Evolutionary conservation across 1,140 invertebrate genomes (phyloP).

Genomic region (Hetaerina americana): DNA sequence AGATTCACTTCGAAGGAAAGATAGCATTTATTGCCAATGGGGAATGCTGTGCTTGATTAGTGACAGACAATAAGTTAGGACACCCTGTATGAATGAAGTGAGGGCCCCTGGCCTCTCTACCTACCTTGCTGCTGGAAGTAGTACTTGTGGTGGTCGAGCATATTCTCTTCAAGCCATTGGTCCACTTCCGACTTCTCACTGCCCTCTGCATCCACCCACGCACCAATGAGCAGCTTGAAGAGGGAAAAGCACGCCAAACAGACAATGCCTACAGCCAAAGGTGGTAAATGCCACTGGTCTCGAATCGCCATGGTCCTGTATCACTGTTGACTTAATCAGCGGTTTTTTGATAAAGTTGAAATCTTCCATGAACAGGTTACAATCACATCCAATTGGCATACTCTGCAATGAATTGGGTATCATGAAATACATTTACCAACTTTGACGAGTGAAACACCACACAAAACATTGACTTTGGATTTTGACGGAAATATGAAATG

Average conservation of each 20-base stretch:
- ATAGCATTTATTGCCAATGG: not conserved
- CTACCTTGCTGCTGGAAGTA: slow-evolving; percentile 56
- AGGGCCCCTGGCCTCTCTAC: too few relatives aligned
- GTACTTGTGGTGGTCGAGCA: slow-evolving; percentile 47
- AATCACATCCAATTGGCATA: too few relatives aligned
- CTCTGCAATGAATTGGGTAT: too few relatives aligned
- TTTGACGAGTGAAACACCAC: too few relatives aligned
- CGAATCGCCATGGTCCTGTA: not conserved
- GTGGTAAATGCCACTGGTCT: not conserved
- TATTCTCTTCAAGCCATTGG: slow-evolving; percentile 55
- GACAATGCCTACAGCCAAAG: not conserved
- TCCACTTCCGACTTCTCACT: slow-evolving; percentile 46
- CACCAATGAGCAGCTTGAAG: not conserved
- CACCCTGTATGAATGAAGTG: too few relatives aligned
- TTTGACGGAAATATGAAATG: too few relatives aligned
- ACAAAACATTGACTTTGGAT: too few relatives aligned
- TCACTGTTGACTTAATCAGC: too few relatives aligned
- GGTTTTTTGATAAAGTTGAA: too few relatives aligned
- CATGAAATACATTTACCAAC: too few relatives aligned
- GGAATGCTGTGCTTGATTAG: not conserved
- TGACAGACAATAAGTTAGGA: slow-evolving; percentile 1
- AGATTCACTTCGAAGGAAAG: not conserved
- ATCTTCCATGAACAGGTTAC: too few relatives aligned
- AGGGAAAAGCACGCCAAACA: not conserved
- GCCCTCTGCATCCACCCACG: slow-evolving; percentile 19